Evolutionary conservation across 2,113 vertebrate species (phyloP).

Genomic region (Phasianus colchicus): DNA sequence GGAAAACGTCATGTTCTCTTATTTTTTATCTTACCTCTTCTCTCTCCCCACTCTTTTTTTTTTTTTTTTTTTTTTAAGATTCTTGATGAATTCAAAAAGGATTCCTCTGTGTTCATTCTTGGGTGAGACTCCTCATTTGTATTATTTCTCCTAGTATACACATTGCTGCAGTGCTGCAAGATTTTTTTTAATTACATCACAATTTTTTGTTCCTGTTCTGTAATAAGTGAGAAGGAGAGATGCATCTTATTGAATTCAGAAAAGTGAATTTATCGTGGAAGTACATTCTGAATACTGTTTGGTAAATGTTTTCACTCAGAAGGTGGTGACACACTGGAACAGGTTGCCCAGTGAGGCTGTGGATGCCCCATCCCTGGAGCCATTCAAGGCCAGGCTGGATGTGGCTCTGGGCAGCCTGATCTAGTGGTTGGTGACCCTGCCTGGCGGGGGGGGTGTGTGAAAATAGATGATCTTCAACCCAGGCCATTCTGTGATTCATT

Average conservation of each 20-base stretch:
- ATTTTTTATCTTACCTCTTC: neutral
- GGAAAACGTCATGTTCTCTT: neutral
- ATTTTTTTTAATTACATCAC: neutral
- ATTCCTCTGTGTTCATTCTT: constrained; percentile 92
- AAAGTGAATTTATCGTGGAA: neutral
- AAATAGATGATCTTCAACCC: too few relatives aligned
- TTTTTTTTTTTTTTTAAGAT: constrained; percentile 79
- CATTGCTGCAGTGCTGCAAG: neutral
- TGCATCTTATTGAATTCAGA: neutral
- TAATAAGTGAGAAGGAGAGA: neutral
- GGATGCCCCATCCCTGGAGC: too few relatives aligned
- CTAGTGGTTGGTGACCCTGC: too few relatives aligned
- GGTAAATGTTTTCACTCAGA: neutral
- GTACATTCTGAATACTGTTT: neutral
- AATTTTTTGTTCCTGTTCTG: neutral
- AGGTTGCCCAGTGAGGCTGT: too few relatives aligned
- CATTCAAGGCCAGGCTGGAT: too few relatives aligned
- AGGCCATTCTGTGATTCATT: too few relatives aligned
- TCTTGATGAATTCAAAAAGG: constrained; percentile 94
- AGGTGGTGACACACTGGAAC: too few relatives aligned
- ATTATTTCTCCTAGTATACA: neutral
- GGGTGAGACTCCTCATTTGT: constrained; percentile 82
- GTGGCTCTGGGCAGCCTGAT: too few relatives aligned
- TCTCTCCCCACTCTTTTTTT: neutral
- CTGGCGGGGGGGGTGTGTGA: too few relatives aligned